Base-by-base conservation (phyloP, 1,140 invertebrate species). In the Zaprionus ghesquierei region DNA sequence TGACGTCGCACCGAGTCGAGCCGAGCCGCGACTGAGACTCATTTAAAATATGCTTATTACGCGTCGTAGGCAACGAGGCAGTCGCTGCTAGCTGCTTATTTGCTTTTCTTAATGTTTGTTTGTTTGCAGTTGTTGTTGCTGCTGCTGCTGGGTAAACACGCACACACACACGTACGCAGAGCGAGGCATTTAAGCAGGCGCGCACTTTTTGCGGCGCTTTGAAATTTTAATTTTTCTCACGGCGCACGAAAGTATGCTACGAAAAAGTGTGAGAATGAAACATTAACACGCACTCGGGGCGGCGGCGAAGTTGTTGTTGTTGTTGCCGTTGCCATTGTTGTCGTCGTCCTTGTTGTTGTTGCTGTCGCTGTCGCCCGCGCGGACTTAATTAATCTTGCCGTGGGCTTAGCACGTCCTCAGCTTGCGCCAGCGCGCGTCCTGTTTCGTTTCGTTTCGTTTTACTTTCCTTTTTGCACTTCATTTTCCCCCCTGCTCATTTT, bases 211-310 rank as follows among this genome's bases (percentile, higher is more conserved):
- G 62, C 51, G 62, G 62, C 49, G 81, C 78, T 81, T 81, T 82
- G 82, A 86, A 86, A 87, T 86, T 87, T 86, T 87, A 86, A 86
- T 86, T 86, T 86, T 77, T 86, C 79, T 76, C 82, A 79, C 82
- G 79, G 69, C 65, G 82, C 82, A 65, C 62, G 65, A 86, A 86
- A 86, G 82, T 81, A 87, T 70, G 75, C 69, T 68, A 61, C 22
- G 59, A 59, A 64, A 70, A 77, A 63, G 68, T 59, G 71, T 77
- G 41, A 38, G 61, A 58, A 38, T 56, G 65, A 27, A 62, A 50
- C 56, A 74, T 69, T 68, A 68, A 60, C 69, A 72, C 60, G 62
- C 69, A 71, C 62, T 71, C 41, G 69, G 69, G 41, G 10, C 25
- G 38, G 22, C 29, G 31, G n/a, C 10, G 53, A 35, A 63, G 66